Percentiles rank a stretch among this genome's conserved stretches.
Conservation (phyloP, 2,888 invertebrate genomes). For the Metallyticus violacea region DNA sequence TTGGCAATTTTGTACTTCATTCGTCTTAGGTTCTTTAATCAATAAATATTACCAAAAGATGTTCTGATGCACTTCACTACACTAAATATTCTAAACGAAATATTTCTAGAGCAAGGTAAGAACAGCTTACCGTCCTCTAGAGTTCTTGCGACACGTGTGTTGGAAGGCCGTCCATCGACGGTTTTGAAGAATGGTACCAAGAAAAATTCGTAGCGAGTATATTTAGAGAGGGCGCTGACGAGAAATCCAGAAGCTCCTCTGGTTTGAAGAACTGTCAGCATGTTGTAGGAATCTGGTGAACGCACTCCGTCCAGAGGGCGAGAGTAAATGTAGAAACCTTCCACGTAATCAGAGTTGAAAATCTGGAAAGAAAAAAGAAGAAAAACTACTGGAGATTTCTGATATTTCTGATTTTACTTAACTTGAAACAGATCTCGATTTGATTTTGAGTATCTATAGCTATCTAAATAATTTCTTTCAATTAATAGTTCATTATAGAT, state of each 20-base stretch:
- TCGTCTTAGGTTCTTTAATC: too few species aligned
- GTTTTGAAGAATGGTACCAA: conserved; percentile 86
- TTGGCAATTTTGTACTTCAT: too few species aligned
- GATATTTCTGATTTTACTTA: too few species aligned
- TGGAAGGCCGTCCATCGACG: conserved; percentile 85
- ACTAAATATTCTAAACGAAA: neutral
- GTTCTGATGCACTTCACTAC: too few species aligned
- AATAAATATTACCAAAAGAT: too few species aligned
- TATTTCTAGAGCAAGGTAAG: too few species aligned
- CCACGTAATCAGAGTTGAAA: conserved; percentile 73
- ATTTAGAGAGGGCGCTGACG: conserved; percentile 76
- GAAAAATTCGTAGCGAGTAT: conserved; percentile 88
- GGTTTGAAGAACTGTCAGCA: conserved; percentile 76
- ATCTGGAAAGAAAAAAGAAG: conserved; percentile 46
- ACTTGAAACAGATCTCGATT: too few species aligned
- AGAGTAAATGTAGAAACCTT: conserved; percentile 80
- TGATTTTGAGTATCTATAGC: too few species aligned
- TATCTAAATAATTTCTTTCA: too few species aligned
- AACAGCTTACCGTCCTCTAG: conserved; percentile 76
- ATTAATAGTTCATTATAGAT: too few species aligned
- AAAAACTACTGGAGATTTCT: too few species aligned
- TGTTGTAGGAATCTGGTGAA: conserved; percentile 62
- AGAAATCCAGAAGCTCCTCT: conserved; percentile 76
- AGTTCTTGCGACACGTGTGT: conserved; percentile 76
- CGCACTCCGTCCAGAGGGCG: conserved; percentile 59